Percentiles rank a stretch among this genome's conserved stretches.
Evolutionary conservation across 2,113 vertebrate genomes (phyloP).

Genomic region (Xyliphius kryptos): DNA sequence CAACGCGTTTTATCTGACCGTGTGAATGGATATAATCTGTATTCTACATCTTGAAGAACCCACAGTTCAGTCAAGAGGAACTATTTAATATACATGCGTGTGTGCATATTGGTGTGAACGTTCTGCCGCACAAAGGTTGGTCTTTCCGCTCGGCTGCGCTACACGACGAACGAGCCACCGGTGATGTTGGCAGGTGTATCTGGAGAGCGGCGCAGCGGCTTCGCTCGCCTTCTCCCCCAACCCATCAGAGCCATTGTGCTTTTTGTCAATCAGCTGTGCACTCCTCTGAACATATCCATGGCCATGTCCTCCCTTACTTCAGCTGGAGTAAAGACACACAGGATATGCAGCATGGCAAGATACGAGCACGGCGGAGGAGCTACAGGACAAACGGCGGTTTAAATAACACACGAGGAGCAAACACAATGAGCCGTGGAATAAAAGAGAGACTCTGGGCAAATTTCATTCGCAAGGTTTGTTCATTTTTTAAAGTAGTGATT

Average conservation of each 20-base stretch:
- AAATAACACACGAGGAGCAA: constrained; percentile 2
- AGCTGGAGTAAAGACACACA: constrained; percentile 13
- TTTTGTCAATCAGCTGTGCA: constrained; percentile 41
- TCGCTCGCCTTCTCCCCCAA: constrained; percentile 16
- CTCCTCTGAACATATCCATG: constrained; percentile 30
- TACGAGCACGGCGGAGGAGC: neutral
- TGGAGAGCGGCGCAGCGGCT: constrained; percentile 13
- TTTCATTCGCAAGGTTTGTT: no score
- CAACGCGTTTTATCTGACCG: neutral
- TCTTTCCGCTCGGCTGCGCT: constrained; percentile 28
- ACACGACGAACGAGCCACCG: constrained; percentile 18
- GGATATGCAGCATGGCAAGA: neutral
- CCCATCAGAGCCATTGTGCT: constrained; percentile 37
- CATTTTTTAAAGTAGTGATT: no score
- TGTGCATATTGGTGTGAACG: neutral
- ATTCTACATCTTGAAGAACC: constrained; percentile 25
- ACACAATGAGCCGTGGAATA: neutral
- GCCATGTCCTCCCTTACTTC: neutral
- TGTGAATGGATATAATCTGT: constrained; percentile 16
- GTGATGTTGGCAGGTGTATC: constrained; percentile 37
- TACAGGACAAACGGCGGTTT: neutral
- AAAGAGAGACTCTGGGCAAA: neutral
- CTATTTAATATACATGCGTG: neutral
- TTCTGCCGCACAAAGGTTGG: constrained; percentile 18
- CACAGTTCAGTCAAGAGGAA: neutral